Percentiles rank a stretch among this genome's conserved stretches.
Evolutionary conservation across 2,888 invertebrate species (phyloP).

Genomic region (Agriotes lineatus): DNA sequence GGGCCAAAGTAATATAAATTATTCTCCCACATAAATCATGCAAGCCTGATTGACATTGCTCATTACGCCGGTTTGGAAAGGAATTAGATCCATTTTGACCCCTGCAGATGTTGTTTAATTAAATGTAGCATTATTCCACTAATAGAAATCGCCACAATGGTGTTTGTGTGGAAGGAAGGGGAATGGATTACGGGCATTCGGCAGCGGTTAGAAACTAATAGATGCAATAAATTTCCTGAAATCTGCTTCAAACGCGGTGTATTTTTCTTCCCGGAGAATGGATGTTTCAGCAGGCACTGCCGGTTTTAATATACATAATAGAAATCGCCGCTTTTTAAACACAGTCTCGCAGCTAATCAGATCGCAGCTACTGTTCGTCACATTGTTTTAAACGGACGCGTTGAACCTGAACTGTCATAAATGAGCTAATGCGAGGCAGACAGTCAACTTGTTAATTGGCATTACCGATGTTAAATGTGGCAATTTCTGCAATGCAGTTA

Average conservation of each 20-base stretch:
- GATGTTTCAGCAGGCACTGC: neutral
- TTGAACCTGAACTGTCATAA: no score
- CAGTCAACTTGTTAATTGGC: no score
- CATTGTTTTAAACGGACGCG: no score
- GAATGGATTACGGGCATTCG: conserved; percentile 37
- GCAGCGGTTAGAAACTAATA: conserved; percentile 39
- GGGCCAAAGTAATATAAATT: neutral
- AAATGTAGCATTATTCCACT: conserved; percentile 37
- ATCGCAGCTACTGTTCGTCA: no score
- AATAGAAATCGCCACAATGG: conserved; percentile 42
- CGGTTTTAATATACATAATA: neutral
- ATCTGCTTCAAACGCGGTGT: conserved; percentile 21
- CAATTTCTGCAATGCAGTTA: conserved; percentile 21
- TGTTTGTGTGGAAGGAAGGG: conserved; percentile 28
- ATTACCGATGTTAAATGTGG: conserved; percentile 22
- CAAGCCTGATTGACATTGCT: conserved; percentile 28
- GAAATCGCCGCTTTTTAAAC: neutral
- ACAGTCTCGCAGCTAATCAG: no score
- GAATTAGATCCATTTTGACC: conserved; percentile 40
- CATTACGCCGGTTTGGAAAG: conserved; percentile 36
- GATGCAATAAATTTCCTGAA: conserved; percentile 35
- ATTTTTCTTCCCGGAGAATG: conserved; percentile 16
- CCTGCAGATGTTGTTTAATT: conserved; percentile 41
- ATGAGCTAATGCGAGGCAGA: no score
- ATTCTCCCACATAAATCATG: conserved; percentile 20